Conservation (phyloP, 2,113 vertebrate genomes). For the Corapipo altera region DNA sequence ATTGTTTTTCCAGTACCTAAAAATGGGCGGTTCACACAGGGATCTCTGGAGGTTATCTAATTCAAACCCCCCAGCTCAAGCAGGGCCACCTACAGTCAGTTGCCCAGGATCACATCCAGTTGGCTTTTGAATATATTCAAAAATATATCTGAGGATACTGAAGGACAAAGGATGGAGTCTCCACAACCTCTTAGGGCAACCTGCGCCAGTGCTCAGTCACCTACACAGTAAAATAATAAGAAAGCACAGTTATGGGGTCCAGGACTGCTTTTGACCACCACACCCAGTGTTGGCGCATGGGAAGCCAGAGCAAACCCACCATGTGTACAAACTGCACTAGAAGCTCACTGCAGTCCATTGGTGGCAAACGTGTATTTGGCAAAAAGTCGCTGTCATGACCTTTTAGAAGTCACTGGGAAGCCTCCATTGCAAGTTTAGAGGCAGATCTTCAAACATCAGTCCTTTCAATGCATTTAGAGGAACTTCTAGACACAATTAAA, state of each 20-base stretch:
- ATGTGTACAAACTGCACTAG: not conserved
- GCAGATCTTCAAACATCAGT: not conserved
- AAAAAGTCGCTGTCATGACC: not conserved
- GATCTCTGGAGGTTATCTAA: not conserved
- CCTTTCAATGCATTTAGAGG: not conserved
- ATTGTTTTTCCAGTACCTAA: not conserved
- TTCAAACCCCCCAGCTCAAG: not conserved
- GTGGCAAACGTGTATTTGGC: rapidly evolving
- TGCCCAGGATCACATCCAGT: not conserved
- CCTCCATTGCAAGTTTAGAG: not conserved
- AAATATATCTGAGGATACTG: not conserved
- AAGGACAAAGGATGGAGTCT: not conserved
- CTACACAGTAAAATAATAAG: not conserved
- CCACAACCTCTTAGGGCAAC: not conserved
- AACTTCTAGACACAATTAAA: not conserved
- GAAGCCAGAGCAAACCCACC: not conserved
- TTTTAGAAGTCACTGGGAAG: not conserved
- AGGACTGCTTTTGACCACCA: not conserved
- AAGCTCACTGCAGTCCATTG: rapidly evolving
- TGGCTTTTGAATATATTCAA: not conserved
- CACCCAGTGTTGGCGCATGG: no score
- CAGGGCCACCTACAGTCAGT: not conserved
- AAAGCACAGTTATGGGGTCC: not conserved
- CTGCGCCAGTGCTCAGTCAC: not conserved
- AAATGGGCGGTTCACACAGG: not conserved